Conservation (phyloP, 2,113 vertebrate genomes). For the Sylvia atricapilla region DNA sequence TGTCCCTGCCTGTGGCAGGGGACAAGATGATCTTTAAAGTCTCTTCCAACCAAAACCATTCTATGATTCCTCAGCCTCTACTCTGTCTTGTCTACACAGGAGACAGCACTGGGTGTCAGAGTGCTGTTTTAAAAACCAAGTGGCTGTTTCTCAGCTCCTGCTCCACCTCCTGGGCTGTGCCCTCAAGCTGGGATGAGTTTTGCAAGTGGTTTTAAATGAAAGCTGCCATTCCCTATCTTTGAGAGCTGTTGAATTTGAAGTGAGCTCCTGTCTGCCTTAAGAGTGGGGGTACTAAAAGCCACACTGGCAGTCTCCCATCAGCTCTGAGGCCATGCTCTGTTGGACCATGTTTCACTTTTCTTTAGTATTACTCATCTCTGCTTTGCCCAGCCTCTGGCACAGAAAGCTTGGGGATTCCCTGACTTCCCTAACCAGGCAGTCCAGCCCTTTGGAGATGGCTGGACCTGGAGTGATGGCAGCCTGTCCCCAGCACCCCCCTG, state of each 20-base stretch:
- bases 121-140: background rate
- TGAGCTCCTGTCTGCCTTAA: background rate
- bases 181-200: background rate
- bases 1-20: background rate
- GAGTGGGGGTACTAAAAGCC: background rate
- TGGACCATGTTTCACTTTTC: background rate
- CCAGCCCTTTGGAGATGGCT: background rate
- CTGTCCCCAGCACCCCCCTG: background rate
- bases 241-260: background rate
- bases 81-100: background rate
- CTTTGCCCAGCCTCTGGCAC: background rate
- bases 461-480: background rate
- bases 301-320: fast-evolving
- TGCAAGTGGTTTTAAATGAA: background rate
- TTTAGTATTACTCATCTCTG: background rate
- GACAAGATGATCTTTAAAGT: background rate
- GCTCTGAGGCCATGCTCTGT: background rate
- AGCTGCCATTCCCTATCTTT: background rate
- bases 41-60: background rate
- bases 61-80: background rate
- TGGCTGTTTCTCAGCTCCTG: background rate
- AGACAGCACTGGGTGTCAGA: background rate
- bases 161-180: background rate
- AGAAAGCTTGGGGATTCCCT: background rate
- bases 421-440: background rate